These are phyloP conservation scores for Anthoscopus minutus DNA, from an alignment of 2,113 vertebrate species.

Conservation along the genomic window DNA sequence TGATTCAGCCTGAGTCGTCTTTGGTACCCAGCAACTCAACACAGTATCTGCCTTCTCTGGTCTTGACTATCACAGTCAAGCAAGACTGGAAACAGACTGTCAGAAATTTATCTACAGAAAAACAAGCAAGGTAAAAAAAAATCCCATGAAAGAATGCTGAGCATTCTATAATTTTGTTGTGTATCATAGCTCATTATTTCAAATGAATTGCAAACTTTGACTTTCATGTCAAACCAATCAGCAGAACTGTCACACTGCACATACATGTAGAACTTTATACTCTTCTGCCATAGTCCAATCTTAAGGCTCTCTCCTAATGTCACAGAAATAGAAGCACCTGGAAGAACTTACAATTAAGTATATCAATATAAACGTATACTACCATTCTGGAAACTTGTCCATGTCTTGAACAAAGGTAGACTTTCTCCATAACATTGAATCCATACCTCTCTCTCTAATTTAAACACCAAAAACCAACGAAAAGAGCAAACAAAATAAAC, in stretches of 20 bases:
- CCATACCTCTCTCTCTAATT: not conserved
- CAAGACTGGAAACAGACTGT: not conserved
- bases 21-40: not conserved
- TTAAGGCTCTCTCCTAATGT: not conserved
- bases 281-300: not conserved
- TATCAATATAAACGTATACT: not conserved
- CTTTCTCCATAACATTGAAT: not conserved
- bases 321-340: not conserved
- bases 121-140: not conserved
- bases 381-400: not conserved
- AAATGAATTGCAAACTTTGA: not conserved
- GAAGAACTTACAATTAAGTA: not conserved
- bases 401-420: not conserved
- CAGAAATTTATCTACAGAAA: not conserved
- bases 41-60: not conserved
- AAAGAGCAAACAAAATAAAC: not conserved
- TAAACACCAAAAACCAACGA: accelerated
- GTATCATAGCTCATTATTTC: not conserved
- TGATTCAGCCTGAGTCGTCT: not conserved
- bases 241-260: not conserved
- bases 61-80: not conserved
- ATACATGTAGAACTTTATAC: not conserved
- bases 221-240: accelerated
- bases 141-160: not conserved
- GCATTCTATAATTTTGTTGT: not conserved